Evolutionary conservation across 1,140 invertebrate genomes (phyloP).

Genomic region (Nasonia giraulti): DNA sequence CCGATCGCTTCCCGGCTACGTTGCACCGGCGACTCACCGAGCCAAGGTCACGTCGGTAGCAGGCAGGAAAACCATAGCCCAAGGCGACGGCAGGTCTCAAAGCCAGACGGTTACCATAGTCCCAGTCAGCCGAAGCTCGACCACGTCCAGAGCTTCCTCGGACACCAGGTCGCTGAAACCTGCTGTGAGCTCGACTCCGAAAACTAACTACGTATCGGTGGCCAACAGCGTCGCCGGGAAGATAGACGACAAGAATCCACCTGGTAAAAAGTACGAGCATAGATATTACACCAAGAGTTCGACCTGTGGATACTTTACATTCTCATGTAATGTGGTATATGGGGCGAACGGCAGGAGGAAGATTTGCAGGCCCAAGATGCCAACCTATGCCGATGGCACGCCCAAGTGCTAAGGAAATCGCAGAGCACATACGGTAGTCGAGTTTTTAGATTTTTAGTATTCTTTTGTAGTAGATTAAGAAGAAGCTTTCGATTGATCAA

Average conservation of each 20-base stretch:
- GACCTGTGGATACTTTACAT: slow-evolving; percentile 89
- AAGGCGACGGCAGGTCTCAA: slow-evolving; percentile 77
- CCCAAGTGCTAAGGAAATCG: slow-evolving; percentile 58
- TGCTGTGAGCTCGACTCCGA: slow-evolving; percentile 44
- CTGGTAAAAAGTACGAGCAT: slow-evolving; percentile 73
- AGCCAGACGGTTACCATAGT: slow-evolving; percentile 79
- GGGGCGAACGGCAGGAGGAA: slow-evolving; percentile 85
- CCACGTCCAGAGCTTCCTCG: background rate
- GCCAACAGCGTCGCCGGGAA: slow-evolving; percentile 86
- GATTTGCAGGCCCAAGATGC: slow-evolving; percentile 84
- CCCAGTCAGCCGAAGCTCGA: slow-evolving; percentile 65
- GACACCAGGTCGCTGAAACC: background rate
- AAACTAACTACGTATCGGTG: slow-evolving; percentile 76
- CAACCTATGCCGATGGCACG: slow-evolving; percentile 76
- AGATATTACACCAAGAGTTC: slow-evolving; percentile 89
- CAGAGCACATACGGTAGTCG: background rate
- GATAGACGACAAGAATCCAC: slow-evolving; percentile 75
- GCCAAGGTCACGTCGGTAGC: slow-evolving; percentile 79
- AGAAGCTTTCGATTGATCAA: slow-evolving; percentile 20
- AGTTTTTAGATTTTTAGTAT: slow-evolving; percentile 13
- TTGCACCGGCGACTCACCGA: slow-evolving; percentile 80
- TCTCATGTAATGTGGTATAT: slow-evolving; percentile 86
- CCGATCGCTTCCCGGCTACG: slow-evolving; percentile 78
- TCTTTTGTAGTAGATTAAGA: background rate
- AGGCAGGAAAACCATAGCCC: slow-evolving; percentile 76